Evolutionary conservation across 2,113 vertebrate genomes (phyloP).

Genomic region (Megaleporinus macrocephalus): DNA sequence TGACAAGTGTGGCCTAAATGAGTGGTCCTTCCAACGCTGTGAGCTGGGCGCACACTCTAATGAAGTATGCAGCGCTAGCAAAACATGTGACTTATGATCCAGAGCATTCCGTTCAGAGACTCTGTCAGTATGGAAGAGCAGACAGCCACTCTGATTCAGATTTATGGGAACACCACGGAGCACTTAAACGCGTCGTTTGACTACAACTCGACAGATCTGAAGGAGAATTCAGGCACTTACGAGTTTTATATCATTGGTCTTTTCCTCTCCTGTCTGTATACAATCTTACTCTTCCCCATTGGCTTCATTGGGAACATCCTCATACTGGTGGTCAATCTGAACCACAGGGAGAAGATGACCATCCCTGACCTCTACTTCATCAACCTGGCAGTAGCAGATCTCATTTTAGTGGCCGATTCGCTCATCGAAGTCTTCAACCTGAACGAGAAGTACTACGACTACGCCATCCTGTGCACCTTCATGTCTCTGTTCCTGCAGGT

Average conservation of each 20-base stretch:
- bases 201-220: conserved; percentile 72
- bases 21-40: conserved; percentile 54
- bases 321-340: conserved; percentile 94
- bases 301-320: conserved; percentile 96
- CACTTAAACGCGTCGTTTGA: conserved; percentile 73
- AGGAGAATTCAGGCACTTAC: conserved; percentile 76
- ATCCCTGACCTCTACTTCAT: conserved; percentile 97
- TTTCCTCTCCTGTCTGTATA: conserved; percentile 94
- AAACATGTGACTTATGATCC: conserved; percentile 60
- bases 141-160: conserved; percentile 66
- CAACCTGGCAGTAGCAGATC: conserved; percentile 92
- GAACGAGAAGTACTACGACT: conserved; percentile 94
- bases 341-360: conserved; percentile 96
- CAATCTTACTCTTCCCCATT: conserved; percentile 94
- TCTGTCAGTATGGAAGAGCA: conserved; percentile 81
- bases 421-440: conserved; percentile 98
- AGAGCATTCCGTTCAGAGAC: conserved; percentile 52
- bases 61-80: conserved; percentile 70
- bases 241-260: conserved; percentile 88
- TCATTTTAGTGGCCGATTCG: conserved; percentile 94
- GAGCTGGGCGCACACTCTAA: conserved; percentile 55
- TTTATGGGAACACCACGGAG: conserved; percentile 77
- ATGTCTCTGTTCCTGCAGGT: conserved; percentile 98
- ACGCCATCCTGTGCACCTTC: conserved; percentile 92
- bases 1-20: conserved; percentile 64